A percentile compares a stretch with the other conserved stretches of the same genome.
phyloP scores from a whole-genome alignment of 2,113 vertebrate species.

The Cyanocitta stelleri region DNA sequence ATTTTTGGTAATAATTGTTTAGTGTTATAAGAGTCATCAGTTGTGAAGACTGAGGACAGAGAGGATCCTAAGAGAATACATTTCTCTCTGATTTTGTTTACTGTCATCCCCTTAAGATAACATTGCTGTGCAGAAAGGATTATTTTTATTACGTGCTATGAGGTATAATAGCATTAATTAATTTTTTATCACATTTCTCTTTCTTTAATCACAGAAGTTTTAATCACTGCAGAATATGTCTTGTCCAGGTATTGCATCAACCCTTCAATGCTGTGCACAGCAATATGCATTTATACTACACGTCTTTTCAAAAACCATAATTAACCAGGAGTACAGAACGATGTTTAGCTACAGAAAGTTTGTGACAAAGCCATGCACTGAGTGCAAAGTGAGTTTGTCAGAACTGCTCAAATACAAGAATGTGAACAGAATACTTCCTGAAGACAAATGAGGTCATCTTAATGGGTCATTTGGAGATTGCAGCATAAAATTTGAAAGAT shows the following conservation, averaged over 20 bases:
- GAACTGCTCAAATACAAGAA: not conserved
- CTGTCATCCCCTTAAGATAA: not conserved
- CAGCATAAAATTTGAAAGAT: slow-evolving; percentile 3
- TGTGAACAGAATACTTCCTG: slow-evolving; percentile 13
- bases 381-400: not conserved
- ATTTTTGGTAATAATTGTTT: not conserved
- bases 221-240: not conserved
- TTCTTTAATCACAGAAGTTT: not conserved
- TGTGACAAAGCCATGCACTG: not conserved
- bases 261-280: not conserved
- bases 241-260: not conserved
- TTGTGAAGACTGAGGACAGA: not conserved
- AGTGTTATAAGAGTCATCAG: not conserved
- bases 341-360: not conserved
- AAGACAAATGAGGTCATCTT: slow-evolving; percentile 16
- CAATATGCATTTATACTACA: not conserved
- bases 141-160: not conserved
- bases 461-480: slow-evolving; percentile 1
- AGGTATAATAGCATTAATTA: not conserved
- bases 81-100: not conserved
- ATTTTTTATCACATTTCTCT: not conserved
- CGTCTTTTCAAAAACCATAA: not conserved
- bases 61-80: not conserved
- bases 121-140: not conserved
- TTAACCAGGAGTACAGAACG: not conserved